Percentiles rank a stretch among this genome's conserved stretches.
phyloP scores from a whole-genome alignment of 23 tunicate species.

The Trididemnum clinides region DNA sequence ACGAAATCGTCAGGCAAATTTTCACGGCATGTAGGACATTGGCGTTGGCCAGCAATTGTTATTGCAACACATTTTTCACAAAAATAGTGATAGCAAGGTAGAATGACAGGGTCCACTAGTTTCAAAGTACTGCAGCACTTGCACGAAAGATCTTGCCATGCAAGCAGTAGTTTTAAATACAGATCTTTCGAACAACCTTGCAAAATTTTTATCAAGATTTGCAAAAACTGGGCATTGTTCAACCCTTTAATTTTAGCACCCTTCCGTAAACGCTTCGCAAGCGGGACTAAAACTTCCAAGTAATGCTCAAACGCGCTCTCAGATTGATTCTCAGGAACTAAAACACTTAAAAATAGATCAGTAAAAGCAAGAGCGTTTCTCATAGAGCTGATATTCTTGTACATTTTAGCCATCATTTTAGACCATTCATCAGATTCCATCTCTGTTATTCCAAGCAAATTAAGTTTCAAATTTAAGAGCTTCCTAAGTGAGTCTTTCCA shows the following conservation, averaged over 20 bases:
- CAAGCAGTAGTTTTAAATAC: slow-evolving; percentile 13
- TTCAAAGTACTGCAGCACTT: slow-evolving; percentile 17
- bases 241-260: slow-evolving; percentile 52
- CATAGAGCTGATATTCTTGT: not conserved
- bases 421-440: no score
- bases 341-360: slow-evolving; percentile 51
- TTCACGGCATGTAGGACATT: slow-evolving; percentile 51
- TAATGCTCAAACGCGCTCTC: slow-evolving; percentile 8
- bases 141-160: slow-evolving; percentile 51
- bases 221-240: slow-evolving; percentile 33
- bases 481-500: slow-evolving; percentile 15
- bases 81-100: slow-evolving; percentile 55
- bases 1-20: slow-evolving; percentile 45
- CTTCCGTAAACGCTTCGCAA: slow-evolving; percentile 38
- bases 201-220: slow-evolving; percentile 47
- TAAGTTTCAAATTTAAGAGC: not conserved
- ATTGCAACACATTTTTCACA: slow-evolving; percentile 35
- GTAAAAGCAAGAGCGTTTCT: slow-evolving; percentile 42
- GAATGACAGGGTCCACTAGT: slow-evolving; percentile 44
- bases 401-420: no score
- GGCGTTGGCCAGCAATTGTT: not conserved
- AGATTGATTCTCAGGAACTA: slow-evolving; percentile 42
- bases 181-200: slow-evolving; percentile 32
- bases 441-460: no score
- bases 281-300: slow-evolving; percentile 37